A percentile compares a stretch with the other conserved stretches of the same genome.
These are phyloP conservation scores for Steromphala cineraria DNA, from an alignment of 2,888 invertebrate genomes.

Conservation along the genomic window DNA sequence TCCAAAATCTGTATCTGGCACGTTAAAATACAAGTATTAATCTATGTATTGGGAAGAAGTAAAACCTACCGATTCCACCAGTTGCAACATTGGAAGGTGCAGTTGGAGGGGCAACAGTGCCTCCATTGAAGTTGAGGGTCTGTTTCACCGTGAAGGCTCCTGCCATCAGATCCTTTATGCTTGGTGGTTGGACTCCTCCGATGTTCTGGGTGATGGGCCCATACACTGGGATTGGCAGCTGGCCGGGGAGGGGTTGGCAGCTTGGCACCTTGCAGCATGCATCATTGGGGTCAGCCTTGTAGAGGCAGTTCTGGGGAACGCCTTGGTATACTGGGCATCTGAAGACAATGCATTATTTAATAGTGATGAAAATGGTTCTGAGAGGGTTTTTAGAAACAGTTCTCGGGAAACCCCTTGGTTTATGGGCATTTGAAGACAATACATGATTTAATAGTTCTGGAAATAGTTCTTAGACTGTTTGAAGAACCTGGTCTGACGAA, in stretches of 20 bases:
- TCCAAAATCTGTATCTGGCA: too few species aligned
- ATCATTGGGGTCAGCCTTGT: conserved; percentile 50
- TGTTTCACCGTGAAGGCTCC: conserved; percentile 38
- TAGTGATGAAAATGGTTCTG: too few species aligned
- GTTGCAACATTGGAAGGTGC: conserved; percentile 29
- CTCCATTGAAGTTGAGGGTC: conserved; percentile 39
- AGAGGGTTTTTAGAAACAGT: too few species aligned
- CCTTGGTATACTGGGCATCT: conserved; percentile 53
- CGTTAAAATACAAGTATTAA: too few species aligned
- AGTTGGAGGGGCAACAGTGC: conserved; percentile 58
- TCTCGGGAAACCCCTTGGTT: too few species aligned
- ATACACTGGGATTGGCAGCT: conserved; percentile 55
- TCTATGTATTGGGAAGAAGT: too few species aligned
- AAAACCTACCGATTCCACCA: conserved; percentile 47
- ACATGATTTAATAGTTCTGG: too few species aligned
- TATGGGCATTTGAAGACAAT: background rate
- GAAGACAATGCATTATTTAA: background rate
- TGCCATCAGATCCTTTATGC: conserved; percentile 26
- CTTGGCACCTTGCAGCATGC: conserved; percentile 52
- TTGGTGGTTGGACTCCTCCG: conserved; percentile 55
- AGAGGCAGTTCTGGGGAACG: conserved; percentile 47
- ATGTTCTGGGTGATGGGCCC: conserved; percentile 48
- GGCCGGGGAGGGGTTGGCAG: conserved; percentile 38
- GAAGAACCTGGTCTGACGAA: too few species aligned
- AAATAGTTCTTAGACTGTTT: too few species aligned